Base-by-base conservation (phyloP, 2,888 invertebrate species). In the Diarsia dahlii region DNA sequence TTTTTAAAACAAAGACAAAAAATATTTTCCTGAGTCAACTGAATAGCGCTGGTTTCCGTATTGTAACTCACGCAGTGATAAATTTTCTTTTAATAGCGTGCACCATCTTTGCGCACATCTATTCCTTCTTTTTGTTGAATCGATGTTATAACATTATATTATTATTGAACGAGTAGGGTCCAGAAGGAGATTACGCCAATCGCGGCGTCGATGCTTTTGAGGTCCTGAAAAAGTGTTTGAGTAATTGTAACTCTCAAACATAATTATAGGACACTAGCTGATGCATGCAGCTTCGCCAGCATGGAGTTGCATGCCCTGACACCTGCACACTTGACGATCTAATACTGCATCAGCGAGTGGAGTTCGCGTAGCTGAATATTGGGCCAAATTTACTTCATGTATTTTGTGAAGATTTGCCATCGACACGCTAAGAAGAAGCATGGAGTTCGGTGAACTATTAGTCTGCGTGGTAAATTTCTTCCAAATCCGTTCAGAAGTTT, bases 61-160 rank as follows among this genome's bases (percentile, higher is more conserved):
- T 46, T 46, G 13, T 12, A 3, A 23, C 54, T 13, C n/a, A 6
- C 9, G 8, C 12, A 45, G 9, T 62, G 46, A 75, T 48, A 20
- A 48, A 52, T 54, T 28, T 50, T n/a, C 20, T 64, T 75, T 39
- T 23, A 23, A 74, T 54, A 75, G 12, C 39, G 12, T 18, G 20
- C 13, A 63, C 34, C 34, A 64, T 28, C n/a, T 71, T 12, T 23
- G 13, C 20, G 9, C 54, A 66, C 28, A 28, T 60, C 39, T 58
- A 23, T 56, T 56, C 56, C 23, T 56, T 56, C 23, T 56, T 13
- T 15, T 56, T 48, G 13, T 13, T 3, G 46, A 52, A 52, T 52
- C 20, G 52, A 52, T 20, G 52, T 20, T 52, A 52, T 9, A 20
- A 52, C 52, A 20, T 52, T 52, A 50, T 50, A 20, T 20, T 50